Conservation (phyloP, 2,113 vertebrate genomes). For the Microtus pennsylvanicus region DNA sequence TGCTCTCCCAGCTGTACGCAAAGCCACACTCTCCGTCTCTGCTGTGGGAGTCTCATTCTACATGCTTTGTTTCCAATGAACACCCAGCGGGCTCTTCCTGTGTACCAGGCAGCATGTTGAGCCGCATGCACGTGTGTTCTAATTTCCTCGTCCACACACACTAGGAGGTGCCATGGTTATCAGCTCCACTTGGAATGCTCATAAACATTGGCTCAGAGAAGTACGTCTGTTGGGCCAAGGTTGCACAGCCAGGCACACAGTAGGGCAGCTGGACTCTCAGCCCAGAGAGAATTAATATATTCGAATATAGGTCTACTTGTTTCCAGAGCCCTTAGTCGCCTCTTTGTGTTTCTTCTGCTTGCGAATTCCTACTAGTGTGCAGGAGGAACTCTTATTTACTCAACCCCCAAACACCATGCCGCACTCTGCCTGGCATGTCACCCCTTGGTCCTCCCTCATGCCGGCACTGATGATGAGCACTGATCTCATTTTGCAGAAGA, state of each 20-base stretch:
- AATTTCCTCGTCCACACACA: neutral
- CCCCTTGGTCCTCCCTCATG: neutral
- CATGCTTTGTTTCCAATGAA: slow-evolving; percentile 10
- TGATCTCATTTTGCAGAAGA: neutral
- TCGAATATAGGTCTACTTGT: neutral
- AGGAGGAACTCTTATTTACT: neutral
- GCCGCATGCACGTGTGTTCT: neutral
- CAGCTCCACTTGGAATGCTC: neutral
- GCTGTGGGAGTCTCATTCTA: neutral
- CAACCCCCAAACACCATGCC: neutral
- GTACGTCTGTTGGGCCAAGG: neutral
- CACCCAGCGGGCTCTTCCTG: neutral
- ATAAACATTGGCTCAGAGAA: slow-evolving; percentile 12
- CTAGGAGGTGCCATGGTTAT: neutral
- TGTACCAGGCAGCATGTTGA: neutral
- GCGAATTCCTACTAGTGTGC: neutral
- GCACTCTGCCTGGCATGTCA: neutral
- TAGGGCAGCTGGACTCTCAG: neutral
- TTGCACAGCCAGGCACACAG: neutral
- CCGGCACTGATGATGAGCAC: neutral
- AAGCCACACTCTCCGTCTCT: neutral
- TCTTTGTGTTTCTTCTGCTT: neutral
- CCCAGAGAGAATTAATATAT: neutral
- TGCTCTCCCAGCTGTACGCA: neutral
- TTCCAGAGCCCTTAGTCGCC: neutral